These are phyloP conservation scores for Premnoplex brunnescens DNA, from an alignment of 2,797 vertebrate species.

Conservation along the genomic window DNA sequence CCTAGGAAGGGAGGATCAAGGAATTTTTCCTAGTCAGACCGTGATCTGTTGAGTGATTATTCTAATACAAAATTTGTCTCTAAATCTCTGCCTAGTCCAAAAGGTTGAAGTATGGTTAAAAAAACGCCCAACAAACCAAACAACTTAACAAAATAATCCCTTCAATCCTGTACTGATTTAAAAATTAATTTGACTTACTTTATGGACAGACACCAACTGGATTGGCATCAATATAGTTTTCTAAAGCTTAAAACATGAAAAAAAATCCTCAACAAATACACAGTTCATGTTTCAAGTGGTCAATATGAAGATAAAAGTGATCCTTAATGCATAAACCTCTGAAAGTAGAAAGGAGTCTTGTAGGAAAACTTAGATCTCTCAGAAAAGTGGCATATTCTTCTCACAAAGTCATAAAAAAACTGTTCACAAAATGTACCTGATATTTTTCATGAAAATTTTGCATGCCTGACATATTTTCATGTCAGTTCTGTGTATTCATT, in stretches of 20 bases:
- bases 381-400: background rate
- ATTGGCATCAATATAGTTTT: background rate
- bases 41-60: background rate
- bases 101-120: background rate
- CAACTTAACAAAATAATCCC: background rate
- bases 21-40: constrained; percentile 1
- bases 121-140: background rate
- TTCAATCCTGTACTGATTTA: background rate
- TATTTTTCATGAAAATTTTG: background rate
- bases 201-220: background rate
- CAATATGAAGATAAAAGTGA: background rate
- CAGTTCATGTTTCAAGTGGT: background rate
- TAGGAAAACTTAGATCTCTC: background rate
- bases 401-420: background rate
- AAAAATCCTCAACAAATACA: background rate
- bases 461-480: background rate
- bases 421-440: background rate
- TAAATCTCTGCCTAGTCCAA: background rate
- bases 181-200: background rate
- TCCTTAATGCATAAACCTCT: background rate
- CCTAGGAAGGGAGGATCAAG: constrained; percentile 28
- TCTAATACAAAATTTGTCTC: background rate
- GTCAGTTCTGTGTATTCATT: background rate
- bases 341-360: background rate
- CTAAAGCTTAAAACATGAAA: background rate